Conservation (phyloP, 2,113 vertebrate genomes). For the Natator depressus region DNA sequence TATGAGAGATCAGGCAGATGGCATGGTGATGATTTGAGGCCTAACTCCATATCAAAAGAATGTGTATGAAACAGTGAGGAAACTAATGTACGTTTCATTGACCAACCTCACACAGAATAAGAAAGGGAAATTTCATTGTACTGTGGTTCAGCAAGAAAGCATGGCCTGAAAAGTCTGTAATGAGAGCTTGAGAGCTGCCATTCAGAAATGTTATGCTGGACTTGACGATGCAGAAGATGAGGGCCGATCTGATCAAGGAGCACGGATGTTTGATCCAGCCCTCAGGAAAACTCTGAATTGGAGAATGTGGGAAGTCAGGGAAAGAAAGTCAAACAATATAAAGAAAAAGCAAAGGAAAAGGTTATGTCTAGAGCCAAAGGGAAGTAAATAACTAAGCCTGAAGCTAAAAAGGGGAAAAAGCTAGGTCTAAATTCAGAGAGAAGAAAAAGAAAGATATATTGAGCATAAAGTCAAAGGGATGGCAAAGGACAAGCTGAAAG, state of each 20-base stretch:
- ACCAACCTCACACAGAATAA: accelerated
- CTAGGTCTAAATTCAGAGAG: neutral
- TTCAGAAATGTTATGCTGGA: neutral
- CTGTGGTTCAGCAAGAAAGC: neutral
- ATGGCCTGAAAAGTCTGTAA: neutral
- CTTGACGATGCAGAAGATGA: neutral
- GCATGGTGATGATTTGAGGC: neutral
- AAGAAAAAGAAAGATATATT: constrained; percentile 31
- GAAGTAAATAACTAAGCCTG: constrained; percentile 29
- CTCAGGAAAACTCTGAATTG: neutral
- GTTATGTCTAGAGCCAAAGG: constrained; percentile 27
- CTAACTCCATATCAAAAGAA: neutral
- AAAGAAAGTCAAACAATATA: constrained; percentile 37
- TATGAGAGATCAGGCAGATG: neutral
- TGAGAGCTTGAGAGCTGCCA: neutral
- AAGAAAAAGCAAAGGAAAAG: constrained; percentile 29
- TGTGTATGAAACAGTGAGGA: neutral
- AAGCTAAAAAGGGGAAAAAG: constrained; percentile 47
- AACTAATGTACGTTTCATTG: accelerated
- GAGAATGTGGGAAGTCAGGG: constrained; percentile 15
- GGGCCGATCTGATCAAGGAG: neutral
- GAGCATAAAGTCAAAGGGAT: constrained; percentile 39
- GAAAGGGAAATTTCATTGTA: neutral
- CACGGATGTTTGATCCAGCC: neutral
- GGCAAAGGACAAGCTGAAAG: constrained; percentile 47